A percentile compares a stretch with the other conserved stretches of the same genome.
Conservation (phyloP, 2,888 invertebrate genomes). For the Synanthedon formicaeformis region DNA sequence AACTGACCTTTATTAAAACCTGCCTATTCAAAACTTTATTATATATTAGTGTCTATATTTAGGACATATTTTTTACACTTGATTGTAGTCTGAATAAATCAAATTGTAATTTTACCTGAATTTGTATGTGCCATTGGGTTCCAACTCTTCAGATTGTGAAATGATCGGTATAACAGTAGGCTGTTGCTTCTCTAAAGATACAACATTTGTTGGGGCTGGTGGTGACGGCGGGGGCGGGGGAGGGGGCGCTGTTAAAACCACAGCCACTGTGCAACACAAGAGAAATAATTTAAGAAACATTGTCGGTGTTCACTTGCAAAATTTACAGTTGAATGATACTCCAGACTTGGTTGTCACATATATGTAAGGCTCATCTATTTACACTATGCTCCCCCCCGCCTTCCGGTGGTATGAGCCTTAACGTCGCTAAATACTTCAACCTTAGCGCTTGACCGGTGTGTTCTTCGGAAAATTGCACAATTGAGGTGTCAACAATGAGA, state of each 20-base stretch:
- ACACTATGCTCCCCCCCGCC: slow-evolving; percentile 64
- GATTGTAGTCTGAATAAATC: too few species aligned
- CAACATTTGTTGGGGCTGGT: slow-evolving; percentile 29
- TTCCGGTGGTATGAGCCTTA: slow-evolving; percentile 48
- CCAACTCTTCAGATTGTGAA: slow-evolving; percentile 61
- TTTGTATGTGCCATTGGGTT: slow-evolving; percentile 63
- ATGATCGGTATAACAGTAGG: slow-evolving; percentile 62
- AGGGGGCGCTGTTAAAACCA: slow-evolving; percentile 1
- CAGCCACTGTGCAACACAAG: slow-evolving; percentile 18
- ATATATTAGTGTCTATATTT: too few species aligned
- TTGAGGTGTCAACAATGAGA: slow-evolving; percentile 59
- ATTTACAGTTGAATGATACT: slow-evolving; percentile 50
- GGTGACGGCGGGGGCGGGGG: slow-evolving; percentile 30
- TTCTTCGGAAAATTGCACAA: slow-evolving; percentile 66
- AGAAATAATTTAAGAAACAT: slow-evolving; percentile 41
- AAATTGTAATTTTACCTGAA: slow-evolving; percentile 41
- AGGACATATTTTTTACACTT: too few species aligned
- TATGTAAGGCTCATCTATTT: slow-evolving; percentile 66
- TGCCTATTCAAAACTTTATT: too few species aligned
- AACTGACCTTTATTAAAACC: too few species aligned
- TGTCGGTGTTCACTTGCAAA: slow-evolving; percentile 38
- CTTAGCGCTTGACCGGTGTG: slow-evolving; percentile 60
- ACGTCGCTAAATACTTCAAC: slow-evolving; percentile 67
- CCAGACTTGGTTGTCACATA: slow-evolving; percentile 56
- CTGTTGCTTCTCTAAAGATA: slow-evolving; percentile 40